Evolutionary conservation across 1,140 invertebrate genomes (phyloP), one percentile per base, ranked within the genome.

Genomic region (Calephelis nemesis): DNA sequence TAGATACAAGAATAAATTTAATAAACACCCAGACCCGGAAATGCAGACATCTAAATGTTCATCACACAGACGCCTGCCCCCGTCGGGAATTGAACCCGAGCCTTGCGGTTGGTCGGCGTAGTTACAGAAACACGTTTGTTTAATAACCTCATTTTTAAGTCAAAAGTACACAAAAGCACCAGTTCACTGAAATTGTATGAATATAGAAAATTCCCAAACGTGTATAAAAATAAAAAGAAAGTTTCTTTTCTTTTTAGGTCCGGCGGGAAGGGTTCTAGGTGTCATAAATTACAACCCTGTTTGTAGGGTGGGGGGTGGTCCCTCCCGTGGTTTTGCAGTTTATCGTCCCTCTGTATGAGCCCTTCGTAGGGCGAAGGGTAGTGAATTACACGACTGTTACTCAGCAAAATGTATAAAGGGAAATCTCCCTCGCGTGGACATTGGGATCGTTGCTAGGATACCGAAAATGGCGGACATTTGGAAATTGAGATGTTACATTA

Each of bases 181-280:
- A 45, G 6, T 45, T 45, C 8, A 45, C 8, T 4, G 7, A 45
- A 45, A 45, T 45, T 45, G 42, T 45, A 7, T 9, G 42, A 9
- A 45, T 45, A 9, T 39, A 58, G 30, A 19, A 58, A 58, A 54
- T 54, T 39, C 30, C 10, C 30, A 58, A 58, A 30, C 54, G 54
- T 39, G 11, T 39, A 58, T 58, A 58, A 39, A 58, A 39, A 58
- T 58, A 58, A 30, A 58, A 58, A 58, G 19, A 39, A 58, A 58
- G 19, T 15, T 39, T 39, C 30, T 39, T 30, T 58, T 15, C 54
- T 39, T 30, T 58, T 15, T 19, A 58, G 54, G 60, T 63, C 62
- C 67, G 64, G 71, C 69, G 71, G 68, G 63, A 70, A 70, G 68
- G 68, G 68, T 70, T 70, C 68, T 70, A 65, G 54, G 68, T 70